Evolutionary conservation across 2,888 invertebrate species (phyloP).

Genomic region (Neria commutata): DNA sequence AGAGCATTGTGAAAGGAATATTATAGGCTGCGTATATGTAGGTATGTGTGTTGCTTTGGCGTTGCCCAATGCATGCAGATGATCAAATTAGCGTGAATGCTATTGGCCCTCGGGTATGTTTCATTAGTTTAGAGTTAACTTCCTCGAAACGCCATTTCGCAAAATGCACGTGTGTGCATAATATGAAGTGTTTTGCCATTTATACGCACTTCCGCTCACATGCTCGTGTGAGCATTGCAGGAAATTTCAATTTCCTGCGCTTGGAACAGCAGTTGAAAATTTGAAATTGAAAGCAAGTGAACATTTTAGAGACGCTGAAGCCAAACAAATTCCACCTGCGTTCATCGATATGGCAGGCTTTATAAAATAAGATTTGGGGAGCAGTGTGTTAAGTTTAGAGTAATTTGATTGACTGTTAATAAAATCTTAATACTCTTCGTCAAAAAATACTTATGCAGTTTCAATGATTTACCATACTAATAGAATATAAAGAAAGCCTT

Average conservation of each 20-base stretch:
- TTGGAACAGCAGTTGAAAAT: too few species aligned
- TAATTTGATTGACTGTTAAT: too few species aligned
- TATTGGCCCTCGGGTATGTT: constrained; percentile 39
- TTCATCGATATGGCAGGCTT: too few species aligned
- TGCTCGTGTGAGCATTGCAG: constrained; percentile 27
- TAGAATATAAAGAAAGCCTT: too few species aligned
- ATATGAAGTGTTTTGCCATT: constrained; percentile 4
- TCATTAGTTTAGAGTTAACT: constrained; percentile 14
- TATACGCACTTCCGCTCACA: background rate
- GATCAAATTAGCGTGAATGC: constrained; percentile 53
- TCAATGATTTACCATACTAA: too few species aligned
- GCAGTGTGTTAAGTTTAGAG: too few species aligned
- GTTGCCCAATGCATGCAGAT: constrained; percentile 39
- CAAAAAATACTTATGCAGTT: too few species aligned
- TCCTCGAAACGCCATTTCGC: constrained; percentile 26
- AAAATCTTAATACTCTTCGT: too few species aligned
- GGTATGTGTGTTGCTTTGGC: constrained; percentile 25
- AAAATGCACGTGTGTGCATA: constrained; percentile 11
- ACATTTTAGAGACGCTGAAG: too few species aligned
- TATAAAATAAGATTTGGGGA: too few species aligned
- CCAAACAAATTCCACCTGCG: too few species aligned
- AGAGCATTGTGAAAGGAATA: constrained; percentile 21
- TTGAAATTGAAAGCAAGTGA: too few species aligned
- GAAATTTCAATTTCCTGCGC: constrained; percentile 51
- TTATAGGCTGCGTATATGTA: constrained; percentile 27